Base-by-base conservation (phyloP, 2,113 vertebrate species). In the Eidolon helvum region DNA sequence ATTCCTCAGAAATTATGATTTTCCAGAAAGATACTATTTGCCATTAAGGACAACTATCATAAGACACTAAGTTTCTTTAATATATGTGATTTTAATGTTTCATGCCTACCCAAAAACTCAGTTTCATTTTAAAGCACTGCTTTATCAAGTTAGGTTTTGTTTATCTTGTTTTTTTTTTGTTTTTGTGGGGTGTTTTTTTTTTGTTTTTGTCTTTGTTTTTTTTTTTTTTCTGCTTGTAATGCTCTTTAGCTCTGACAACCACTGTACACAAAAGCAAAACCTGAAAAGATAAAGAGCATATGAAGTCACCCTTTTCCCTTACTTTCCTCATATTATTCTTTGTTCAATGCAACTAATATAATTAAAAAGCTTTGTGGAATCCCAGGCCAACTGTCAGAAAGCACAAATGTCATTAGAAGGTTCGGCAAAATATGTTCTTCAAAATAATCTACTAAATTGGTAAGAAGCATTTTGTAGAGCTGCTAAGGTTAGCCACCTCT, bases 81-180 rank as follows among this genome's bases (percentile, higher is more conserved):
- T 50, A 85, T 59, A 98, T 88, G 59, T 93, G 90, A 88, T 96
- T 94, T 86, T 86, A 94, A 91, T 88, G 91, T 45, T 72, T 98
- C 75, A 53, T 77, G 43, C 38, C 65, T 97, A 95, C 57, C 66
- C 69, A 82, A 74, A 93, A 93, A 95, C 93, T 94, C 65, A 63
- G 59, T 68, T 96, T 96, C 6, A 61, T 40, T 95, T 97, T 96
- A 96, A 97, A 97, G 93, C 75, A 78, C n/a, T 97, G 75, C 68
- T 96, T 96, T 97, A 94, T 88, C 86, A 97, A 98, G 87, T 83
- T 95, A 96, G 91, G 35, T 43, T 96, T 68, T 79, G 55, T 93
- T 77, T 40, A 30, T 84, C 45, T 79, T 57, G 15, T 94, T 89
- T 80, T 87, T 88, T 90, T 96, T 57, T 53, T 95, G 92, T 78